A percentile compares a stretch with the other conserved stretches of the same genome.
phyloP scores from a whole-genome alignment of 2,888 invertebrate genomes.

The Melanostoma mellinum region DNA sequence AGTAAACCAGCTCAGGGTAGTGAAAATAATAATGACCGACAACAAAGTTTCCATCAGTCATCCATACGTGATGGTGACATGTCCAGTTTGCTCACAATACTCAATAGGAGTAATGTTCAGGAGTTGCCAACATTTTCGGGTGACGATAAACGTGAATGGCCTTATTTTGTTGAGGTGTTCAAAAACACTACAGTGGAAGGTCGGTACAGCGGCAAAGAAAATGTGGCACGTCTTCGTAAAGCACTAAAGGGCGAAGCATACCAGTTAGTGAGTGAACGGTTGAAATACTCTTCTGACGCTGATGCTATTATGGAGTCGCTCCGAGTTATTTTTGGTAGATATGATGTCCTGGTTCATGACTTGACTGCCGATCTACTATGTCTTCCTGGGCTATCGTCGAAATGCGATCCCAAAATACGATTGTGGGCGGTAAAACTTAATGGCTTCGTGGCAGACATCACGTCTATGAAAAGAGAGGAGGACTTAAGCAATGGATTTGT shows the following conservation, averaged over 20 bases:
- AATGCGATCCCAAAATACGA: no score
- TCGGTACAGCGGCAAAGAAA: slow-evolving; percentile 14
- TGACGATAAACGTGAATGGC: slow-evolving; percentile 24
- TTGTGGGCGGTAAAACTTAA: no score
- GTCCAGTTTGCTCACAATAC: slow-evolving; percentile 9
- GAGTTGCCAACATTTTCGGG: slow-evolving; percentile 22
- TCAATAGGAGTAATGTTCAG: slow-evolving; percentile 22
- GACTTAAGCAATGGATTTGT: slow-evolving; percentile 22
- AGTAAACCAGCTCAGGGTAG: background rate
- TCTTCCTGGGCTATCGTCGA: no score
- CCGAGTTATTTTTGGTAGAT: no score
- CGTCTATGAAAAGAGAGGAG: slow-evolving; percentile 26
- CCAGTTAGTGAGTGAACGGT: slow-evolving; percentile 16
- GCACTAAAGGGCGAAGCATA: slow-evolving; percentile 24
- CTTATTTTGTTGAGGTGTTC: slow-evolving; percentile 19
- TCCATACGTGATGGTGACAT: slow-evolving; percentile 2
- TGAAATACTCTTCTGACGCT: no score
- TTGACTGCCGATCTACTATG: no score
- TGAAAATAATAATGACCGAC: background rate
- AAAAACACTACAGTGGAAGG: slow-evolving; percentile 4
- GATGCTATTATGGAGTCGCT: no score
- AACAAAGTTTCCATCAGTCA: background rate
- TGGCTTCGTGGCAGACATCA: slow-evolving; percentile 28
- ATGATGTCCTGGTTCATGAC: no score
- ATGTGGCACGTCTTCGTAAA: slow-evolving; percentile 18